Base-by-base conservation (phyloP, 2,113 vertebrate genomes). In the Petroica traversi region DNA sequence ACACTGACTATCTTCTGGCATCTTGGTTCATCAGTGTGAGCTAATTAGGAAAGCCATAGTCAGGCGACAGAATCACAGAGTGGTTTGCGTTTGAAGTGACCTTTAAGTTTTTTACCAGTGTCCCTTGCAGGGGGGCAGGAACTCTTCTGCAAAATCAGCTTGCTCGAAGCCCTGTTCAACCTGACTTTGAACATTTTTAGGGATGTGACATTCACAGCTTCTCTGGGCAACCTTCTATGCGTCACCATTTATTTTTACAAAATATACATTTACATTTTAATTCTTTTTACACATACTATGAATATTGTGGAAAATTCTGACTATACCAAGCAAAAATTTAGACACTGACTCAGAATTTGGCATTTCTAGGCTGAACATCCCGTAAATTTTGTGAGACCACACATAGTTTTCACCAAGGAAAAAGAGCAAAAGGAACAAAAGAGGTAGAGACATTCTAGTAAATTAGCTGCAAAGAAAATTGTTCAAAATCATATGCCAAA, bases 271-370 rank as follows among this genome's bases (percentile, higher is more conserved):
- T 79, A 17, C 10, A 62, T 24, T 79, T 68, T 22, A 28, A 24
- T 68, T 29, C 1, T 62, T 93, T 55, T 45, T 63, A 40, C 40
- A 34, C 8, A 19, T 22, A 9, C 5, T 12, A 68, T 34, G 11
- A 62, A 61, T 12, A 12, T 18, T 68, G 14, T 28, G 13, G 25
- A 57, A 85, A 22, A 29, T 79, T 74, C 41, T 45, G 18, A 29
- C 12, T 23, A 12, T 17, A 43, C 4, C 0, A 0, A 73, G 23
- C 2, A 28, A 71, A 54, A 43, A n/a, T 49, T 43, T 26, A 49
- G 19, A 55, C 19, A n/a, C 7, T 49, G 34, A 55, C 19, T 55
- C 23, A 84, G 41, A 73, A 66, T 73, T 0, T 38, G 24, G 17
- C 19, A 43, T 66, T 48, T 78, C 33, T 67, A 43, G 20, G 31